phyloP scores from a whole-genome alignment of 2,797 vertebrate species.

The Lithobates sylvaticus region DNA sequence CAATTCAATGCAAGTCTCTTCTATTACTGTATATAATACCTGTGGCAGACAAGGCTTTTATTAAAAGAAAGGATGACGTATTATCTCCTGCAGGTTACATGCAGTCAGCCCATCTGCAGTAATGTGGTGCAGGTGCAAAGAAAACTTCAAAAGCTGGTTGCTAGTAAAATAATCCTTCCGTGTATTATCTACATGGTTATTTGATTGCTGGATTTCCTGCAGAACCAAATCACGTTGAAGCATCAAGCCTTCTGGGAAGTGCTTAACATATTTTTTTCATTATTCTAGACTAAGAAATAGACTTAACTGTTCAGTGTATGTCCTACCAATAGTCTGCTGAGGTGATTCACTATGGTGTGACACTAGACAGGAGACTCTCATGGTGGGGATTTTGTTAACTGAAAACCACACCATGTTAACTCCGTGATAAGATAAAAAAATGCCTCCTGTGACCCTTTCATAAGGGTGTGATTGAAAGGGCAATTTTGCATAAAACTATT shows the following conservation, averaged over 20 bases:
- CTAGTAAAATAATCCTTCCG: slow-evolving; percentile 32
- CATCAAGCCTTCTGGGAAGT: too few species aligned
- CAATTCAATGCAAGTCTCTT: too few species aligned
- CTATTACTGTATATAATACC: not conserved
- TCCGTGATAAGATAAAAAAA: too few species aligned
- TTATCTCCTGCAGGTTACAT: slow-evolving; percentile 23
- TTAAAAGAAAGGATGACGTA: not conserved
- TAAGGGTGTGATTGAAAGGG: too few species aligned
- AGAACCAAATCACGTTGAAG: not conserved
- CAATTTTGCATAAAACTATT: too few species aligned
- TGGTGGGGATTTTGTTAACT: too few species aligned
- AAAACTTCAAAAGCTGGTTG: slow-evolving; percentile 34
- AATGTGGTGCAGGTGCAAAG: slow-evolving; percentile 43
- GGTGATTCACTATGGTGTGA: not conserved
- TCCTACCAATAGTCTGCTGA: not conserved
- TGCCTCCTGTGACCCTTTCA: too few species aligned
- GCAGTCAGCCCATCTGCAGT: slow-evolving; percentile 2
- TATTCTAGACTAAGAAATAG: slow-evolving; percentile 5
- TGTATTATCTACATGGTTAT: slow-evolving; percentile 26
- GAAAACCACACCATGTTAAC: too few species aligned
- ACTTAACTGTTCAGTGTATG: slow-evolving; percentile 19
- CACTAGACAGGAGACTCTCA: not conserved
- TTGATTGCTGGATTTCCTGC: slow-evolving; percentile 52
- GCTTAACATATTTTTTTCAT: slow-evolving; percentile 22
- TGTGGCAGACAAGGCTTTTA: not conserved